Evolutionary conservation across 1,140 invertebrate species (phyloP).

Genomic region (Heliconius nattereri): DNA sequence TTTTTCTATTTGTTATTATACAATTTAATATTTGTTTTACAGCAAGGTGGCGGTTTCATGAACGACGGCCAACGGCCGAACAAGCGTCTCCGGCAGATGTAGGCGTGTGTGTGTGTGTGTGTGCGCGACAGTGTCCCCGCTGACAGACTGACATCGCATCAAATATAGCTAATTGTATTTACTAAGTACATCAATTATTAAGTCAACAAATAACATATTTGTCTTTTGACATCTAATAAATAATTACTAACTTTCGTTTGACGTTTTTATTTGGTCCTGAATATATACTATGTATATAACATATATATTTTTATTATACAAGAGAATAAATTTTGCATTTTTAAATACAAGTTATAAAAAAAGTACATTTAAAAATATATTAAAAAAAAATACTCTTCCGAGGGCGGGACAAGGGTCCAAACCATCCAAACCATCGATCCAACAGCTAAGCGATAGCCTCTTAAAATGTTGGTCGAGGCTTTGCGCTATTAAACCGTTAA

Average conservation of each 20-base stretch:
- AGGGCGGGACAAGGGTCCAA: too few species aligned
- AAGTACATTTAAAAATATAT: too few species aligned
- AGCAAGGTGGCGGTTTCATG: constrained; percentile 72
- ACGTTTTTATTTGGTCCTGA: constrained; percentile 20
- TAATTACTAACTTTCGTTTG: constrained; percentile 64
- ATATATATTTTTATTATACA: too few species aligned
- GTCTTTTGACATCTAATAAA: constrained; percentile 79
- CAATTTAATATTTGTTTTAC: constrained; percentile 4
- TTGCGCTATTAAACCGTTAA: too few species aligned
- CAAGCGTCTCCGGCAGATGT: constrained; percentile 75
- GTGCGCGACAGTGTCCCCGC: constrained; percentile 48
- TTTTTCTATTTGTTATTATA: too few species aligned
- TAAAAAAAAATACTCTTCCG: too few species aligned
- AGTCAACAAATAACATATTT: constrained; percentile 57
- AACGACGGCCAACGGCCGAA: constrained; percentile 76
- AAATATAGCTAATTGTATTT: constrained; percentile 81
- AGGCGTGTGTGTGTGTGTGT: constrained; percentile 58
- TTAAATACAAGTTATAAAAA: too few species aligned
- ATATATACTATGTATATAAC: not conserved
- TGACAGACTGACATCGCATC: constrained; percentile 62
- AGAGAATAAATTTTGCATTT: too few species aligned
- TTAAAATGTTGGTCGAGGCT: too few species aligned
- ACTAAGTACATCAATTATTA: constrained; percentile 77
- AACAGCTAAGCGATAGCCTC: too few species aligned
- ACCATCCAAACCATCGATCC: too few species aligned